These are phyloP conservation scores for Autographa gamma DNA, from an alignment of 2,888 invertebrate species.

Conservation along the genomic window DNA sequence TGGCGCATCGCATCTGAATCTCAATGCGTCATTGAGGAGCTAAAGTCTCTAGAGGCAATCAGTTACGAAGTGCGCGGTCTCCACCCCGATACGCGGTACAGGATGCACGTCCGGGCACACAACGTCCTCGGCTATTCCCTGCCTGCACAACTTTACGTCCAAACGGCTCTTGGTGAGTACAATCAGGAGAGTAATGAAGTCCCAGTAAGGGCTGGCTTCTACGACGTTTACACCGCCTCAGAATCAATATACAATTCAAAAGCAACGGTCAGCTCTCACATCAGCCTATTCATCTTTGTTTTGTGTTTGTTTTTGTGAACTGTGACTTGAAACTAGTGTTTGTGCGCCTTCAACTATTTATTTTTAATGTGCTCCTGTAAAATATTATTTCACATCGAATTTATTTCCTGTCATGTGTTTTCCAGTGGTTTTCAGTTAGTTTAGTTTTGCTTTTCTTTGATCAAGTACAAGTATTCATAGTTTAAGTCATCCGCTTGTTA, in stretches of 20 bases:
- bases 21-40: slow-evolving; percentile 89
- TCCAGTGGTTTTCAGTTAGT: slow-evolving; percentile 62
- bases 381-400: slow-evolving; percentile 54
- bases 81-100: slow-evolving; percentile 94
- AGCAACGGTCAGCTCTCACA: slow-evolving; percentile 72
- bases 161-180: slow-evolving; percentile 96
- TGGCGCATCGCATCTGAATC: slow-evolving; percentile 89
- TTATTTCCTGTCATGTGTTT: slow-evolving; percentile 56
- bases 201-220: slow-evolving; percentile 84
- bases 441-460: slow-evolving; percentile 55
- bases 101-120: slow-evolving; percentile 94
- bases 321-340: slow-evolving; percentile 66
- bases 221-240: slow-evolving; percentile 84
- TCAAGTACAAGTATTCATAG: slow-evolving; percentile 65
- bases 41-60: slow-evolving; percentile 90
- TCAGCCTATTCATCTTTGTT: slow-evolving; percentile 73
- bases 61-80: slow-evolving; percentile 91
- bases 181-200: slow-evolving; percentile 84
- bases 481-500: slow-evolving; percentile 61
- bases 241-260: slow-evolving; percentile 74
- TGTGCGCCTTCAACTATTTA: slow-evolving; percentile 64
- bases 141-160: slow-evolving; percentile 93
- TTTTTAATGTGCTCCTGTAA: slow-evolving; percentile 63
- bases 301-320: slow-evolving; percentile 80
- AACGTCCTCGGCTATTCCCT: slow-evolving; percentile 95